Evolutionary conservation across 2,113 vertebrate species (phyloP).

Genomic region (Manacus vitellinus): DNA sequence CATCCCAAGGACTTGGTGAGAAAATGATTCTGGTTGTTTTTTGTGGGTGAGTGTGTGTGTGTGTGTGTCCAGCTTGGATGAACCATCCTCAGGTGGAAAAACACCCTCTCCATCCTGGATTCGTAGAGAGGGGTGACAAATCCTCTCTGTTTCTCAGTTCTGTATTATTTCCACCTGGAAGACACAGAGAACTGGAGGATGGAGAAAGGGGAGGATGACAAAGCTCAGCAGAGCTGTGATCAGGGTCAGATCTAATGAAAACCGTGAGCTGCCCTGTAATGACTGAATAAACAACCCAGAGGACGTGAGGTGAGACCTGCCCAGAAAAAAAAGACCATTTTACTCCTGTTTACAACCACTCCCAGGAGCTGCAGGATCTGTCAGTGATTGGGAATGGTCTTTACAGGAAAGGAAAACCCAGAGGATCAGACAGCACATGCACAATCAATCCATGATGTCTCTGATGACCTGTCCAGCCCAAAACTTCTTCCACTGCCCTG

Average conservation of each 20-base stretch:
- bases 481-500: neutral
- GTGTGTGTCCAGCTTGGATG: neutral
- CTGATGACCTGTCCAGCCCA: neutral
- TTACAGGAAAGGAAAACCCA: neutral
- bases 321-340: neutral
- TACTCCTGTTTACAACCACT: neutral
- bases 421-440: neutral
- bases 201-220: neutral
- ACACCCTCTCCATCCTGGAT: neutral
- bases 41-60: neutral
- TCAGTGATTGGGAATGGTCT: neutral
- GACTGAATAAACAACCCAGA: neutral
- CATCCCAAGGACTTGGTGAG: neutral
- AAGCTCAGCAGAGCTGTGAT: neutral
- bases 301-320: fast-evolving
- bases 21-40: neutral
- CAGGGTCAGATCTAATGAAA: neutral
- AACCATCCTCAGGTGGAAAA: neutral
- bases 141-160: neutral
- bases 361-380: neutral
- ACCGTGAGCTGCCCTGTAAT: neutral
- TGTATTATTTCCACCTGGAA: neutral
- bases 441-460: neutral
- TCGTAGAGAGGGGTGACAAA: neutral
- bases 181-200: neutral